Percentiles rank a stretch among this genome's conserved stretches.
Evolutionary conservation across 2,888 invertebrate genomes (phyloP).

Genomic region (Unio pictorum): DNA sequence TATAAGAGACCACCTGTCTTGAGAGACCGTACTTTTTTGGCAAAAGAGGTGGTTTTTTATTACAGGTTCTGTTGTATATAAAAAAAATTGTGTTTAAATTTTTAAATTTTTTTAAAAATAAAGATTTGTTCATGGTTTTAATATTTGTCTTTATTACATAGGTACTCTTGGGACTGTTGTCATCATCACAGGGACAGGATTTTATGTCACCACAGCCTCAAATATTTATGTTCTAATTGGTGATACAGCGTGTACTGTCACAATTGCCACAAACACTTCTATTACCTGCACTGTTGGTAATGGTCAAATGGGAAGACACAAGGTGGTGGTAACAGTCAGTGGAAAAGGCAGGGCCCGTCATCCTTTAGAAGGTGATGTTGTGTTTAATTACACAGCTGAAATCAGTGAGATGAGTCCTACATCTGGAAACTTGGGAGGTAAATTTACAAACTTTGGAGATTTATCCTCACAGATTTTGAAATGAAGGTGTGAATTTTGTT

Average conservation of each 20-base stretch:
- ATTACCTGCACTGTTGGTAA: slow-evolving; percentile 48
- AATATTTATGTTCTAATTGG: slow-evolving; percentile 52
- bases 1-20: too few species aligned
- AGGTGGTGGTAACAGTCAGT: slow-evolving; percentile 30
- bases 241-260: slow-evolving; percentile 45
- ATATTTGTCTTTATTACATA: too few species aligned
- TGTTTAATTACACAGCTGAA: slow-evolving; percentile 27
- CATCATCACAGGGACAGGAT: slow-evolving; percentile 53
- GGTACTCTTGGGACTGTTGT: neutral
- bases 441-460: neutral
- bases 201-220: slow-evolving; percentile 25
- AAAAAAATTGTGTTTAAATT: too few species aligned
- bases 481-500: too few species aligned
- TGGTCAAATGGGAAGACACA: slow-evolving; percentile 34
- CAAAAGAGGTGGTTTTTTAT: too few species aligned
- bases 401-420: slow-evolving; percentile 27
- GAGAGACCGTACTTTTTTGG: too few species aligned
- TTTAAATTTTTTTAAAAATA: too few species aligned
- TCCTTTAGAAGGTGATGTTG: slow-evolving; percentile 13
- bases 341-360: slow-evolving; percentile 31
- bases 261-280: slow-evolving; percentile 32
- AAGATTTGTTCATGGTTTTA: too few species aligned
- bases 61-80: too few species aligned
- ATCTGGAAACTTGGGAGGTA: slow-evolving; percentile 40
- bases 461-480: too few species aligned